Base-by-base conservation (phyloP, 92 coral and sea anemone species). In the Porites cylindrica region DNA sequence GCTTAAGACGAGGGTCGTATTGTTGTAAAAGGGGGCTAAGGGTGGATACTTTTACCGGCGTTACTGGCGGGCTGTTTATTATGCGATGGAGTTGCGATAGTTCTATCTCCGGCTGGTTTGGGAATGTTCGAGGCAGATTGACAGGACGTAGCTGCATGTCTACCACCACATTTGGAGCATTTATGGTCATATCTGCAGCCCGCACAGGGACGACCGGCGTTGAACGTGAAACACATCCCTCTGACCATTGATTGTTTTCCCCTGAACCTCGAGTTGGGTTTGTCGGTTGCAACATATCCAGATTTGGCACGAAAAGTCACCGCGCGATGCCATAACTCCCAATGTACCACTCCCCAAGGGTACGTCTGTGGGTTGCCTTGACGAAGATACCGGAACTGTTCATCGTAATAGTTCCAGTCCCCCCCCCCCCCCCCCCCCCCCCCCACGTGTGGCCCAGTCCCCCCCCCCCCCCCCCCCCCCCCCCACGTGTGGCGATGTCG, bases 61-160 rank as follows among this genome's bases (percentile, higher is more conserved):
- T 26, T 26, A 26, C 29, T 26, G 29, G 29, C 2, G 29, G 29
- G 29, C 29, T 67, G 29, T 18, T 67, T 67, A 67, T 24, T 67
- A 67, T 67, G 72, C 24, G 72, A 67, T 67, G 72, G 72, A 67
- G 72, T 67, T 67, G 72, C 72, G 32, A 67, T 67, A 67, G 72
- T 13, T 67, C 50, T 67, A 67, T 67, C 32, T 20, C 72, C 72
- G 38, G 32, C 32, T 67, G 72, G 72, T 67, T 67, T 67, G 43
- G 72, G 72, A 67, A 67, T 19, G 72, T 67, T 1, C 6, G 72
- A 20, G 72, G 72, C 72, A 67, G 72, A 67, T 67, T 67, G 63
- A 58, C 63, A 68, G 72, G 72, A 68, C 24, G 72, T 68, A 0
- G 72, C 72, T 68, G 72, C 72, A 60, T 64, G 24, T 23, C 24